These are phyloP conservation scores for Adela reaumurella DNA, from an alignment of 2,888 invertebrate genomes.

Conservation along the genomic window DNA sequence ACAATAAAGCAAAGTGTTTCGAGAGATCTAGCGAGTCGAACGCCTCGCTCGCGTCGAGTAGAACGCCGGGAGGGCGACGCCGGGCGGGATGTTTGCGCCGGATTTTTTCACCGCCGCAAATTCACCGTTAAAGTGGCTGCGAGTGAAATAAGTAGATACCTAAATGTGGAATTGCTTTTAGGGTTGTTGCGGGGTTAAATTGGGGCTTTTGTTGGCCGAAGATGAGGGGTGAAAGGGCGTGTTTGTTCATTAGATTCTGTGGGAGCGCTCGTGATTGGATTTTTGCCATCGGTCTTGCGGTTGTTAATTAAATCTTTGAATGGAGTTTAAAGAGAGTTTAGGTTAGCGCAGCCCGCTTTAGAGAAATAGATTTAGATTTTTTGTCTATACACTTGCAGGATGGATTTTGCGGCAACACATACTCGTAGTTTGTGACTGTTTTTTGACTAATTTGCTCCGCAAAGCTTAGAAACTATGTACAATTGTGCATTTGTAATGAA, in stretches of 20 bases:
- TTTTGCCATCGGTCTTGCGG: neutral
- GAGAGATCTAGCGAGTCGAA: no score
- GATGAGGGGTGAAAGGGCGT: neutral
- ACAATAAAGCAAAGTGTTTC: neutral
- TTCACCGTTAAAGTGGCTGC: neutral
- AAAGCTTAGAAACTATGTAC: no score
- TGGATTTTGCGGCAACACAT: no score
- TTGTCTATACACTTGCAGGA: no score
- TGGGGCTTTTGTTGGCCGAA: neutral
- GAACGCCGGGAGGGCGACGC: no score
- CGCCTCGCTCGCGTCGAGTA: no score
- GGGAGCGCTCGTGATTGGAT: neutral
- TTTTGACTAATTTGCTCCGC: no score
- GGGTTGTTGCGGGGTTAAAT: neutral
- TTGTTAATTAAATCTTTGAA: neutral
- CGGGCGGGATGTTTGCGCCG: neutral
- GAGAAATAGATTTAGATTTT: no score
- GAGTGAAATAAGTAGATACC: neutral
- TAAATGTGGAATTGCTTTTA: neutral
- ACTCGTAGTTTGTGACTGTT: no score
- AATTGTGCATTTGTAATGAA: no score
- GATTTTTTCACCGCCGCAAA: neutral
- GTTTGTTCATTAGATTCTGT: neutral
- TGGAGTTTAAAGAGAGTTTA: neutral
- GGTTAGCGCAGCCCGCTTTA: no score